These are phyloP conservation scores for Coregonus ussuriensis DNA, from an alignment of 2,797 vertebrate genomes.

Conservation along the genomic window DNA sequence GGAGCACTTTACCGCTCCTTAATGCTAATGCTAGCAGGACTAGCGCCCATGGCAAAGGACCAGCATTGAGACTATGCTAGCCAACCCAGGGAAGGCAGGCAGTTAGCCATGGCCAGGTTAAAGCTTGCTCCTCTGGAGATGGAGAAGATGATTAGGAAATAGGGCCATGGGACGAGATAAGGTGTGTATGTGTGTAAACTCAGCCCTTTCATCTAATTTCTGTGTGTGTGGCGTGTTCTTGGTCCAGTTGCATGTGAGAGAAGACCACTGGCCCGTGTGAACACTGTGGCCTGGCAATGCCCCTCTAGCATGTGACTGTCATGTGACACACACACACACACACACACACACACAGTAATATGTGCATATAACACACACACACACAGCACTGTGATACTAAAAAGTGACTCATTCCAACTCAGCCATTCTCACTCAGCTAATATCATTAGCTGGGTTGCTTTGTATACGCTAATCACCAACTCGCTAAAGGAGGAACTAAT, in stretches of 20 bases:
- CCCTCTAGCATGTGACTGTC: slow-evolving; percentile 44
- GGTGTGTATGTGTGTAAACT: neutral
- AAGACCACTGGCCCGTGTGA: slow-evolving; percentile 1
- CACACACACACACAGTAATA: no score
- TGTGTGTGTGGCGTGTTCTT: neutral
- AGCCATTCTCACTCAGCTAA: neutral
- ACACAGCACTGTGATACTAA: neutral
- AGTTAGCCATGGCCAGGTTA: slow-evolving; percentile 23
- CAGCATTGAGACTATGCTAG: slow-evolving; percentile 39
- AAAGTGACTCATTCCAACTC: slow-evolving; percentile 12
- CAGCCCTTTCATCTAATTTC: no score
- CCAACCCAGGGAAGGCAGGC: neutral
- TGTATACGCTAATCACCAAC: slow-evolving; percentile 55
- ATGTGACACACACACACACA: slow-evolving; percentile 39
- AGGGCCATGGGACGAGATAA: slow-evolving; percentile 25
- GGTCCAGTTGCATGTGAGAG: neutral
- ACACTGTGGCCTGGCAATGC: slow-evolving; percentile 29
- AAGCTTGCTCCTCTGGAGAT: slow-evolving; percentile 24
- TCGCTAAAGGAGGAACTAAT: slow-evolving; percentile 69
- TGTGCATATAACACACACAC: no score
- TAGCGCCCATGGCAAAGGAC: slow-evolving; percentile 46
- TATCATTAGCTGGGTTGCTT: neutral
- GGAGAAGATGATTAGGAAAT: slow-evolving; percentile 37
- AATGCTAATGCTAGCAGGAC: neutral
- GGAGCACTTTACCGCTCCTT: neutral